These are phyloP conservation scores for Epicampocera succincta DNA, from an alignment of 2,888 invertebrate genomes.

Conservation along the genomic window DNA sequence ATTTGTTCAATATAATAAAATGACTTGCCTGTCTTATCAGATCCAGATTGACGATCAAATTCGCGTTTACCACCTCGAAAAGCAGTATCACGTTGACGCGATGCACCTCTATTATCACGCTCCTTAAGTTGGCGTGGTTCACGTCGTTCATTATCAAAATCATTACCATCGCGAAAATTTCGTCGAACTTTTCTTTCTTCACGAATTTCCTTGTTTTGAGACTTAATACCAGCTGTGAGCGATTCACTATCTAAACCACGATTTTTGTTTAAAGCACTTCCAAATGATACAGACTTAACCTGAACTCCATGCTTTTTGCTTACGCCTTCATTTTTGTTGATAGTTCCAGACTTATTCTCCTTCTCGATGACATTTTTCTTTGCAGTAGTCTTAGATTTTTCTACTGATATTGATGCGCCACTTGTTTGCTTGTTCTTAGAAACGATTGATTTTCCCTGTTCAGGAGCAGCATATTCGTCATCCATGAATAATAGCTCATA, in stretches of 20 bases:
- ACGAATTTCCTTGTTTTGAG: constrained; percentile 21
- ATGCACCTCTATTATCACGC: constrained; percentile 81
- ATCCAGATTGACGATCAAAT: constrained; percentile 97
- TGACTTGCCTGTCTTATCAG: constrained; percentile 92
- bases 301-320: constrained; percentile 19
- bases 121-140: constrained; percentile 79
- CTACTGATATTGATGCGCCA: constrained; percentile 55
- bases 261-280: neutral
- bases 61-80: constrained; percentile 90
- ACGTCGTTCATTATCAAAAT: constrained; percentile 80
- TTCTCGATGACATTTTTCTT: constrained; percentile 75
- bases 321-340: constrained; percentile 74
- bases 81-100: constrained; percentile 76
- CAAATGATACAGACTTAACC: neutral
- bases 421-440: constrained; percentile 73
- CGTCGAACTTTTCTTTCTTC: constrained; percentile 71
- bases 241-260: constrained; percentile 4
- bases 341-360: constrained; percentile 77
- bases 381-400: constrained; percentile 15
- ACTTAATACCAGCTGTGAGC: constrained; percentile 17
- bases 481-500: constrained; percentile 80
- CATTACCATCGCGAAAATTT: constrained; percentile 84
- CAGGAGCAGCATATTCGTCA: constrained; percentile 73
- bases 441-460: constrained; percentile 39
- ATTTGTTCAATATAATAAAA: too few species aligned